Evolutionary conservation across 2,888 invertebrate species (phyloP).

Genomic region (Serrognathus titanus): DNA sequence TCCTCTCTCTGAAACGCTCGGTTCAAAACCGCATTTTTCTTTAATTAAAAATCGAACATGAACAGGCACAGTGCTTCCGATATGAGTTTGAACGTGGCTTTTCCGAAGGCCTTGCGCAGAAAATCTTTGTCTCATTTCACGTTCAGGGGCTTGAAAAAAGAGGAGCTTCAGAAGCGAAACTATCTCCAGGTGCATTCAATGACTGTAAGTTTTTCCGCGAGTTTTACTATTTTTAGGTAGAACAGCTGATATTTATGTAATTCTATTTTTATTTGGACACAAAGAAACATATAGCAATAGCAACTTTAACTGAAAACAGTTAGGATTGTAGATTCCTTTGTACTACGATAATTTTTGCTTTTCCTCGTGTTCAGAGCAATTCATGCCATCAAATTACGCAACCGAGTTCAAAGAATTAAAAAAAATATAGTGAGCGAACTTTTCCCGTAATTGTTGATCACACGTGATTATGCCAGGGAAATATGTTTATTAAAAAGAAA

Average conservation of each 20-base stretch:
- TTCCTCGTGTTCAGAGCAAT: too few species aligned
- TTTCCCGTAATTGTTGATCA: too few species aligned
- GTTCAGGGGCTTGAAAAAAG: conserved; percentile 76
- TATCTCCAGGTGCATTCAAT: conserved; percentile 71
- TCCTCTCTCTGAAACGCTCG: not conserved
- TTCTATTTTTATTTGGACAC: not conserved
- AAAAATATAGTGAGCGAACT: too few species aligned
- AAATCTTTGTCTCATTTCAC: conserved; percentile 58
- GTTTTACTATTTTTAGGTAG: not conserved
- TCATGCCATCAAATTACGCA: too few species aligned
- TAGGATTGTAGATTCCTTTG: too few species aligned
- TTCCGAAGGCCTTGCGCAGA: conserved; percentile 10
- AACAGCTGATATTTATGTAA: conserved; percentile 2
- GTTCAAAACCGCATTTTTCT: not conserved
- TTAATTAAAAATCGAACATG: not conserved
- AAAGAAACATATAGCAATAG: not conserved
- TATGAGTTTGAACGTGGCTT: conserved; percentile 10
- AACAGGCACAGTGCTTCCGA: conserved; percentile 14
- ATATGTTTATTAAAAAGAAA: too few species aligned
- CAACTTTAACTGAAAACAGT: not conserved
- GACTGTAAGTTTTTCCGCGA: conserved; percentile 64
- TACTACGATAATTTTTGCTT: too few species aligned
- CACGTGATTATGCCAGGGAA: too few species aligned
- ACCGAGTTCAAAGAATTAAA: too few species aligned
- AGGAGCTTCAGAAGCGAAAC: conserved; percentile 70